Conservation (phyloP, 2,797 vertebrate genomes). For the Sebastes matsubarae region DNA sequence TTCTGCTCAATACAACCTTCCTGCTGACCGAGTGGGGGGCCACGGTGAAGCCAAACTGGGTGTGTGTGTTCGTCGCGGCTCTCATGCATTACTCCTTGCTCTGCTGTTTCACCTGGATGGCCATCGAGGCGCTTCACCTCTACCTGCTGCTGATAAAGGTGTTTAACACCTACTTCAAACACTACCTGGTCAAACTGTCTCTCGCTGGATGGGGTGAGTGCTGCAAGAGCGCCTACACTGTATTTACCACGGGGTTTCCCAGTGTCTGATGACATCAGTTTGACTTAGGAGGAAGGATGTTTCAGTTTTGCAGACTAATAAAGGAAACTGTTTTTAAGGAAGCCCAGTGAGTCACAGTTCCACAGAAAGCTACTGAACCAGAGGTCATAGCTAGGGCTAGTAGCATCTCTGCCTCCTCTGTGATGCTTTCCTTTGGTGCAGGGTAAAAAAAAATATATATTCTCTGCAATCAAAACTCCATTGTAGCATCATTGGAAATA, state of each 20-base stretch:
- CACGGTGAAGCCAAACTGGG: accelerated
- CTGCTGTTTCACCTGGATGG: slow-evolving; percentile 88
- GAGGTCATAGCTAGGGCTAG: too few species aligned
- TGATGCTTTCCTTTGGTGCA: too few species aligned
- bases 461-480: too few species aligned
- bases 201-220: slow-evolving; percentile 87
- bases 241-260: too few species aligned
- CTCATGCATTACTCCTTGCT: slow-evolving; percentile 86
- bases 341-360: too few species aligned
- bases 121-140: slow-evolving; percentile 86
- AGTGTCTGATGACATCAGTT: background rate
- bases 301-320: too few species aligned
- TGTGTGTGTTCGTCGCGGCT: slow-evolving; percentile 77
- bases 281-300: background rate
- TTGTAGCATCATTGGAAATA: too few species aligned
- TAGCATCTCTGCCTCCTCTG: too few species aligned
- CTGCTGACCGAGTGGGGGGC: slow-evolving; percentile 73
- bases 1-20: slow-evolving; percentile 84
- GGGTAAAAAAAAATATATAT: too few species aligned
- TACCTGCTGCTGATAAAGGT: slow-evolving; percentile 86
- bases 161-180: slow-evolving; percentile 83
- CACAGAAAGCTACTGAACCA: too few species aligned
- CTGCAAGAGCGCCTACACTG: background rate
- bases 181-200: slow-evolving; percentile 86
- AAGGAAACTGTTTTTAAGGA: too few species aligned